phyloP scores from a whole-genome alignment of 1,140 invertebrate species.

The Hypsibius dujardini region DNA sequence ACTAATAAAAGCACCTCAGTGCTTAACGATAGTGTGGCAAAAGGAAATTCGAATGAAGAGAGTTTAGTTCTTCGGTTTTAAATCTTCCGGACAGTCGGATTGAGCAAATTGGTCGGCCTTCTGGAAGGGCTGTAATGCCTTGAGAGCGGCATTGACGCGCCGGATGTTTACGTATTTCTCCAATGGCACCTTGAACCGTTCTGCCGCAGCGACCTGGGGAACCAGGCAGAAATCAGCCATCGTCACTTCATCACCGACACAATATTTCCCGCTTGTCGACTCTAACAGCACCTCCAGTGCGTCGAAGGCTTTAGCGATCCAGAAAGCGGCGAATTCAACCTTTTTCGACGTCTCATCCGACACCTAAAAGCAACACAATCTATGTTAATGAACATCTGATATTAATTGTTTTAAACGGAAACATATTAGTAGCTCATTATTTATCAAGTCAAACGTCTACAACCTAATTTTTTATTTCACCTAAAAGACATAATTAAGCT shows the following conservation, averaged over 20 bases:
- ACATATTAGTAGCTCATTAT: no score
- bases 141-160: conserved; percentile 50
- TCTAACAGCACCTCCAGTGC: conserved; percentile 71
- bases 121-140: conserved; percentile 63
- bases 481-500: no score
- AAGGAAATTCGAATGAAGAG: no score
- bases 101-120: conserved; percentile 68
- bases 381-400: no score
- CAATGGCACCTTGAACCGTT: conserved; percentile 30
- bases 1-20: no score
- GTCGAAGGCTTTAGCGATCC: conserved; percentile 67
- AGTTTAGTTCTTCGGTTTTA: neutral
- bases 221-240: conserved; percentile 85
- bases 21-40: no score
- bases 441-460: no score
- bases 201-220: conserved; percentile 74
- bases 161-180: conserved; percentile 69
- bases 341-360: conserved; percentile 24
- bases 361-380: conserved; percentile 27
- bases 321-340: conserved; percentile 63
- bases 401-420: no score
- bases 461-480: no score
- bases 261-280: conserved; percentile 70
- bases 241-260: conserved; percentile 77
- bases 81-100: conserved; percentile 70